Percentiles rank a stretch among this genome's conserved stretches.
Conservation (phyloP, 2,888 invertebrate species). For the Caenorhabditis becei region DNA sequence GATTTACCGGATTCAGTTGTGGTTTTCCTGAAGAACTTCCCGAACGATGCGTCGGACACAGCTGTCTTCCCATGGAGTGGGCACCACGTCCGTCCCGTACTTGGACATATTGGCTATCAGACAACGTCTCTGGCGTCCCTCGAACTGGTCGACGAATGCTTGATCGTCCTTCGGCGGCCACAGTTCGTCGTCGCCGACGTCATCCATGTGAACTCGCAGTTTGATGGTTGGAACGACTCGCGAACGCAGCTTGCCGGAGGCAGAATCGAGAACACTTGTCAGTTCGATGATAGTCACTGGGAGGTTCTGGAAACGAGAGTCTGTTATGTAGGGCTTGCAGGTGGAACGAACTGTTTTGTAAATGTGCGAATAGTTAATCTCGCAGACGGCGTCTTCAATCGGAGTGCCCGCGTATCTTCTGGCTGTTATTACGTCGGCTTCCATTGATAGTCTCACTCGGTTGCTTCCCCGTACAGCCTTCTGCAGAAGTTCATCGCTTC, state of each 20-base stretch:
- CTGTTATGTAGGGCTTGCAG: background rate
- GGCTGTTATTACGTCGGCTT: slow-evolving; percentile 17
- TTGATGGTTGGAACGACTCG: slow-evolving; percentile 43
- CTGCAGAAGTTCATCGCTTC: slow-evolving; percentile 20
- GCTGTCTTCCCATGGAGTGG: slow-evolving; percentile 48
- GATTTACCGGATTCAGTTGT: background rate
- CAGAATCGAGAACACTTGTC: slow-evolving; percentile 26
- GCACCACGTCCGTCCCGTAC: slow-evolving; percentile 34
- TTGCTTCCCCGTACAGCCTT: background rate
- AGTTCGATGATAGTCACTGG: slow-evolving; percentile 35
- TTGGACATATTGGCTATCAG: slow-evolving; percentile 41
- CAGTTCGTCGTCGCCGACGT: slow-evolving; percentile 30
- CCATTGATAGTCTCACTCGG: slow-evolving; percentile 7
- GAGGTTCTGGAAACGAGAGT: slow-evolving; percentile 15
- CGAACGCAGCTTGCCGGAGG: background rate
- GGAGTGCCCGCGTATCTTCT: slow-evolving; percentile 35
- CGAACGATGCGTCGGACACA: slow-evolving; percentile 40
- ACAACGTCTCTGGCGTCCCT: slow-evolving; percentile 35
- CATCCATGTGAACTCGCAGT: slow-evolving; percentile 35
- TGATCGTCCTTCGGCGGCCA: slow-evolving; percentile 30
- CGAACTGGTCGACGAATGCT: slow-evolving; percentile 27
- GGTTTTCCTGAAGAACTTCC: slow-evolving; percentile 14
- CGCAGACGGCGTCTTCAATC: slow-evolving; percentile 23
- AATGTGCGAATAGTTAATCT: slow-evolving; percentile 13
- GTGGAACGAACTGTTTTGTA: slow-evolving; percentile 24